Conservation (phyloP, 2,888 invertebrate species). For the Sepioteuthis lessoniana region DNA sequence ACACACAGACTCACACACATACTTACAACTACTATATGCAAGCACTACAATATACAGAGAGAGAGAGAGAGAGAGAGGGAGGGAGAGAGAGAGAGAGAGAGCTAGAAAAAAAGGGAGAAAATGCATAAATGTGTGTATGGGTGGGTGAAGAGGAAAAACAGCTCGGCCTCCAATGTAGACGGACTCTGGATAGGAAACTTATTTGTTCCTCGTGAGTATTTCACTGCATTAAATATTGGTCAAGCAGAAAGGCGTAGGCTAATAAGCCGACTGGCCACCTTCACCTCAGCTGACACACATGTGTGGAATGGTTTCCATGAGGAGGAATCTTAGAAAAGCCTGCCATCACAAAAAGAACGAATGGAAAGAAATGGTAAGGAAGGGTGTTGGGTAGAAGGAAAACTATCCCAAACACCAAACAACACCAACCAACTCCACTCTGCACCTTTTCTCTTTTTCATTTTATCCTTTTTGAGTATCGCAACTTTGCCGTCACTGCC, state of each 20-base stretch:
- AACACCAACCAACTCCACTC: not conserved
- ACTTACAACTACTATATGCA: not conserved
- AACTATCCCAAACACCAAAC: constrained; percentile 16
- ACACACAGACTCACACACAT: not conserved
- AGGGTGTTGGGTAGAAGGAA: not conserved
- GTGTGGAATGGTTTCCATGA: not conserved
- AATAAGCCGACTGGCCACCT: not conserved
- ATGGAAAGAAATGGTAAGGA: not conserved
- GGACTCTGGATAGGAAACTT: constrained; percentile 20
- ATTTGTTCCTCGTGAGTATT: not conserved
- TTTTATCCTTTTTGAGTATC: not conserved
- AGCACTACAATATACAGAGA: not conserved
- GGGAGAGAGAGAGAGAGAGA: not conserved
- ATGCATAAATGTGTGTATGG: not conserved
- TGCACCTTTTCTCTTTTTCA: not conserved
- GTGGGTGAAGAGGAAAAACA: not conserved
- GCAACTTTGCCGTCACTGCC: not conserved
- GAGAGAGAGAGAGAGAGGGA: not conserved
- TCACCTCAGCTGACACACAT: constrained; percentile 23
- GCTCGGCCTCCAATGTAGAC: not conserved
- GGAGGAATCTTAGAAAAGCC: not conserved
- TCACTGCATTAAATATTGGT: constrained; percentile 33
- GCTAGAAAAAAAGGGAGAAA: not conserved
- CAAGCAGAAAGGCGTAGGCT: constrained; percentile 33
- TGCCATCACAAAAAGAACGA: not conserved